Base-by-base conservation (phyloP, 2,113 vertebrate species). In the Lophotis ruficrista region DNA sequence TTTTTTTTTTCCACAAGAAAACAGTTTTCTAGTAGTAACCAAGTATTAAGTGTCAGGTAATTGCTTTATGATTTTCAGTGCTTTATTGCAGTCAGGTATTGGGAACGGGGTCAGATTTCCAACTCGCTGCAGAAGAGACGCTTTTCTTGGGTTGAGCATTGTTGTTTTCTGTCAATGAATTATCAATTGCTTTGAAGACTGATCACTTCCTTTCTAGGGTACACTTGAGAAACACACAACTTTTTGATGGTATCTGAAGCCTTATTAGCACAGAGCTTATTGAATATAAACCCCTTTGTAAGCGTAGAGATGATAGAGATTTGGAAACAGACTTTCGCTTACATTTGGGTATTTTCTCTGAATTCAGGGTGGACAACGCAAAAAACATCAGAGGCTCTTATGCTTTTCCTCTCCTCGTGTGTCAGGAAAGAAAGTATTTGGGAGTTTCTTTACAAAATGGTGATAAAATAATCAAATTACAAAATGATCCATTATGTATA, bases 11-110 rank as follows among this genome's bases (percentile, higher is more conserved):
- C 17, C 38, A 22, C 53, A 57, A 78, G 77, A 89, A 96, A 84
- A 89, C 65, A 93, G 90, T 96, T 96, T 95, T 94, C 96, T 79
- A 92, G 89, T 96, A 94, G 89, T 96, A 93, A 66, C 37, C 28
- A 31, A 35, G 77, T 87, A 96, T 95, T 91, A 95, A 97, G 95
- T 90, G 91, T 87, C 92, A 94, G 92, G 83, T 93, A 95, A 88
- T 78, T 89, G 86, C 90, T 95, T 94, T 94, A 69, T 93, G 86
- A 91, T 96, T 92, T 94, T 75, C 61, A 1, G 41, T 22, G 77
- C 69, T 73, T 93, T 96, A 94, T 79, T 82, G 80, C 92, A 96
- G 90, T 70, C 83, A 54, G 76, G 83, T 92, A 8, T 65, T 43
- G 86, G 72, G 92, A 89, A 72, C 16, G 22, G 77, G 95, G 90